Evolutionary conservation across 2,113 vertebrate species (phyloP).

Genomic region (Mandrillus leucophaeus): DNA sequence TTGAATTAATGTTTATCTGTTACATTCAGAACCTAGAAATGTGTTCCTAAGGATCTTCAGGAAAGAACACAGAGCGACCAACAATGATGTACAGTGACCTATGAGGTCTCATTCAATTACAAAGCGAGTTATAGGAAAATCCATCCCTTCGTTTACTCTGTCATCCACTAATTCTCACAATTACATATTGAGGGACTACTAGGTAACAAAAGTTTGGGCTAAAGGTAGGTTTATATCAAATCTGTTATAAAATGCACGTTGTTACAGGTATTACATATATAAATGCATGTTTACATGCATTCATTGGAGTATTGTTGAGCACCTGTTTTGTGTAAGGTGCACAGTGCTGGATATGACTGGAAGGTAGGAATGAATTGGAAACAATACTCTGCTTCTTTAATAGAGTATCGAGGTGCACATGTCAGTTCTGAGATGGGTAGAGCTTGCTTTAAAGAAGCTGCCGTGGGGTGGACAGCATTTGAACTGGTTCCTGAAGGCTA

Average conservation of each 20-base stretch:
- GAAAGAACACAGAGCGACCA: not conserved
- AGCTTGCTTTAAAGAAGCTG: not conserved
- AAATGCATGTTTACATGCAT: not conserved
- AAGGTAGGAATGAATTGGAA: not conserved
- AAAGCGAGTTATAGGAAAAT: not conserved
- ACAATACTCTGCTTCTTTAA: not conserved
- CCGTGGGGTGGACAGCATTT: not conserved
- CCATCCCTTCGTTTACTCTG: not conserved
- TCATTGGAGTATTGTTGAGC: not conserved
- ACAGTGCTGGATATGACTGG: not conserved
- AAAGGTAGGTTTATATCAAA: not conserved
- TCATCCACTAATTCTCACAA: not conserved
- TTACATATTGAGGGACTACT: not conserved
- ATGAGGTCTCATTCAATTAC: not conserved
- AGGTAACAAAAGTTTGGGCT: not conserved
- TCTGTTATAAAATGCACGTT: not conserved
- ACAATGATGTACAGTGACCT: not conserved
- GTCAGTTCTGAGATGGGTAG: not conserved
- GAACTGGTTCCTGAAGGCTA: not conserved
- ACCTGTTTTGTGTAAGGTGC: not conserved
- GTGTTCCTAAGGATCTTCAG: not conserved
- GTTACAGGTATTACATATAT: not conserved
- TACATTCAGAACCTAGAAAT: not conserved
- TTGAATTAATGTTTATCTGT: slow-evolving; percentile 15
- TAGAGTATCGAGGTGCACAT: not conserved